Percentiles rank a stretch among this genome's conserved stretches.
Conservation (phyloP, 2,888 invertebrate species). For the Epiblema foenella region DNA sequence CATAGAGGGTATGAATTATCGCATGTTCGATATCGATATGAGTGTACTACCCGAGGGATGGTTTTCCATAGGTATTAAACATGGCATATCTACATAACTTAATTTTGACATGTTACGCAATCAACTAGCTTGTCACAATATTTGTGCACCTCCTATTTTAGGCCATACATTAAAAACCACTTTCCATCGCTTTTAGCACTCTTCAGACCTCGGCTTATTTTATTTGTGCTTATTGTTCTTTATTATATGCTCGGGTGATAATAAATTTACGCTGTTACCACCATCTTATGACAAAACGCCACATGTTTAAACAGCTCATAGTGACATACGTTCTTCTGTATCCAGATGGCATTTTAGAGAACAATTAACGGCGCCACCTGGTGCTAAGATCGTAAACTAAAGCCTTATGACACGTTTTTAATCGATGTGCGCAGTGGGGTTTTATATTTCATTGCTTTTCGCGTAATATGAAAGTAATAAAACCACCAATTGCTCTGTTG, state of each 20-base stretch:
- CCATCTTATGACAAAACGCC: neutral
- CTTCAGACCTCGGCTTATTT: neutral
- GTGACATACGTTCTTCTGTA: neutral
- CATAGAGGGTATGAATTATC: too few species aligned
- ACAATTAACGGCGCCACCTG: constrained; percentile 36
- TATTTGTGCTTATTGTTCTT: neutral
- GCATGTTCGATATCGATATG: too few species aligned
- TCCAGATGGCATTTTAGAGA: neutral
- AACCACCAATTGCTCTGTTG: too few species aligned
- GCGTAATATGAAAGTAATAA: too few species aligned
- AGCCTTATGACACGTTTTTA: neutral
- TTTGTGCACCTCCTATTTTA: too few species aligned
- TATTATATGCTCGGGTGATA: neutral
- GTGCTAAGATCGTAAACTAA: constrained; percentile 29
- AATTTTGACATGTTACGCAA: too few species aligned
- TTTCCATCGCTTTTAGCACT: neutral
- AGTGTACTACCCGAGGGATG: too few species aligned
- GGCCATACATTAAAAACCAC: neutral
- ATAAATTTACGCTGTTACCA: neutral
- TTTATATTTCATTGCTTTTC: too few species aligned
- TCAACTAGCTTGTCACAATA: too few species aligned
- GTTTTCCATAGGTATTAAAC: too few species aligned
- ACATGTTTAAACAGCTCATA: neutral
- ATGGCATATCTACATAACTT: too few species aligned
- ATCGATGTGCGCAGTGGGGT: neutral